Percentiles rank a stretch among this genome's conserved stretches.
phyloP scores from a whole-genome alignment of 2,797 vertebrate species.

The Chloroceryle amazona region DNA sequence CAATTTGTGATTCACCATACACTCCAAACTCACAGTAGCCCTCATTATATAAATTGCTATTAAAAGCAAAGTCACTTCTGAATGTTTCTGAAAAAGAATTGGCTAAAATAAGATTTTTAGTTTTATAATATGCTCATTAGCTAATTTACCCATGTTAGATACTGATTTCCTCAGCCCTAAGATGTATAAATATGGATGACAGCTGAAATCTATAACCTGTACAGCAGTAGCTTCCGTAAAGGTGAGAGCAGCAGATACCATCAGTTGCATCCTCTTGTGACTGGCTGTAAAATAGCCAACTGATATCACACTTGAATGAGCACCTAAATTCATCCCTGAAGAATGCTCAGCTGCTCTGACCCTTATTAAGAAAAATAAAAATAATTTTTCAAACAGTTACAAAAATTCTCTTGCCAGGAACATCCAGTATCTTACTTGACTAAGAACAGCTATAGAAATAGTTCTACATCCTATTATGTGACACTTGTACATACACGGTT shows the following conservation, averaged over 20 bases:
- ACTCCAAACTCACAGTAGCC: background rate
- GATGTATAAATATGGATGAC: background rate
- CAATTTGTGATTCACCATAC: background rate
- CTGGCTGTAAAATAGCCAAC: background rate
- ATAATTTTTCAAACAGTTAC: no score
- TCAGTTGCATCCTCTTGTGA: background rate
- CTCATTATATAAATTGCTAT: background rate
- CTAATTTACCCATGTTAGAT: background rate
- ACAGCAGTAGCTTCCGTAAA: background rate
- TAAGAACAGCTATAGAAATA: background rate
- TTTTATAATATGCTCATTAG: background rate
- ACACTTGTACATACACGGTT: fast-evolving
- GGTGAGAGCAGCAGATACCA: background rate
- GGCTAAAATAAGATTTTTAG: background rate
- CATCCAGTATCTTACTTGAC: background rate
- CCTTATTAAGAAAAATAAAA: no score
- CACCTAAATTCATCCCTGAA: background rate
- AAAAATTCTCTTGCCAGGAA: background rate
- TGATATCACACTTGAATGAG: background rate
- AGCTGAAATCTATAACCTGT: background rate
- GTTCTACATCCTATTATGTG: background rate
- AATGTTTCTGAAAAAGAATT: background rate
- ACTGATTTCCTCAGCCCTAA: background rate
- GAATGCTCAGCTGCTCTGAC: background rate
- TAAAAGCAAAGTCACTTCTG: background rate